Base-by-base conservation (phyloP, 2,888 invertebrate genomes). In the Orthosia incerta region DNA sequence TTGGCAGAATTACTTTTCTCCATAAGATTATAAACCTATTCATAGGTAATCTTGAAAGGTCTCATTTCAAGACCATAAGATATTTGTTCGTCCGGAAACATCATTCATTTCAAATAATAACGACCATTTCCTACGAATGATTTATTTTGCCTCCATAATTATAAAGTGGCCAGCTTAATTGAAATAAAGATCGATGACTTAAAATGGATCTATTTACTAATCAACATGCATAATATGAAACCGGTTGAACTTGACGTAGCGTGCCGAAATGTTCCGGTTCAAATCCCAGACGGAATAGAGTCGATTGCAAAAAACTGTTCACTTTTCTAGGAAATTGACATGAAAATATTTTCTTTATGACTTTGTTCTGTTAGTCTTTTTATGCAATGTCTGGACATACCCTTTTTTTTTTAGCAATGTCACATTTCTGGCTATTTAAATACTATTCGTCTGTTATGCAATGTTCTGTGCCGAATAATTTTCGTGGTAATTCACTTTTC, bases 181-280 rank as follows among this genome's bases (percentile, higher is more conserved):
- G 55, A 66, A 68, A 71, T 48, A 67, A 50, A 79, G 59, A 76
- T 79, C 31, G 63, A 71, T 66, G 70, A 50, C 50, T 71, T 46
- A 26, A 60, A 82, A 79, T 63, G 20, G 39, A 79, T 67, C 23
- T 70, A 31, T 74, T 71, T 67, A 51, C 39, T 53, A 51, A 74
- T 63, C 18, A 64, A 64, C 62, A 82, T 72, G 31, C 71, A 68
- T 18, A 71, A 53, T 68, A 70, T 20, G 18, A 13, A 74, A 81
- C 84, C 67, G 74, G 84, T 79, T 31, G n/a, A n/a, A 46, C 56
- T 48, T 68, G 67, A 12, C 31, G 46, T 71, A 71, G 57, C 75
- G 57, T 66, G 68, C 65, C 67, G 16, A 76, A 71, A 72, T 83
- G 75, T 86, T 83, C 75, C 80, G 65, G 70, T 84, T 77, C 53